Evolutionary conservation across 2,888 invertebrate genomes (phyloP).

Genomic region (Helleia helle): DNA sequence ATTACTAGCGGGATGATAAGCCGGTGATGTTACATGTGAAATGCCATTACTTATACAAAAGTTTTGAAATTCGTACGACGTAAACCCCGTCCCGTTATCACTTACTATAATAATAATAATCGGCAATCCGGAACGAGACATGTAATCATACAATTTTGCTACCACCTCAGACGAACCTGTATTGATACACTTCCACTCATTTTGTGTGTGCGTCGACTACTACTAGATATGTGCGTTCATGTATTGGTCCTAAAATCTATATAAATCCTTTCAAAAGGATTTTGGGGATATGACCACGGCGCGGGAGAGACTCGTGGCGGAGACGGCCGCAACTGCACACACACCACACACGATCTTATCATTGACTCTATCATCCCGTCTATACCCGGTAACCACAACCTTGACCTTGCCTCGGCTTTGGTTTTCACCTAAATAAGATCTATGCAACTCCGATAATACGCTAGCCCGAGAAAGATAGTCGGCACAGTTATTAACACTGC

Average conservation of each 20-base stretch:
- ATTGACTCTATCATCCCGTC: conserved; percentile 13
- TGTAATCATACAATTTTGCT: conserved; percentile 14
- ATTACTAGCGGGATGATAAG: too few relatives aligned
- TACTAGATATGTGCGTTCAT: conserved; percentile 15
- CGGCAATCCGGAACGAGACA: conserved; percentile 12
- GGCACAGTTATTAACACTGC: conserved; percentile 16
- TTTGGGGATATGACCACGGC: conserved; percentile 14
- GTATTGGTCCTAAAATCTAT: conserved; percentile 20
- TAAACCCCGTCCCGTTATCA: conserved; percentile 17
- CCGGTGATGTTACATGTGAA: conserved; percentile 15
- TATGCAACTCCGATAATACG: conserved; percentile 11
- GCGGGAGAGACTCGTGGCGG: conserved; percentile 17
- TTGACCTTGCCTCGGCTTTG: conserved; percentile 23
- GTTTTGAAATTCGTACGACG: conserved; percentile 13
- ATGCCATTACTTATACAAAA: conserved; percentile 19
- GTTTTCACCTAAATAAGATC: conserved; percentile 25
- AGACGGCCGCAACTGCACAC: conserved; percentile 13
- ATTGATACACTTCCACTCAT: conserved; percentile 20
- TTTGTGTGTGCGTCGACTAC: conserved; percentile 20
- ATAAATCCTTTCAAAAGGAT: conserved; percentile 16
- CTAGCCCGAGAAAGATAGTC: conserved; percentile 15
- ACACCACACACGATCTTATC: conserved; percentile 12
- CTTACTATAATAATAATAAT: conserved; percentile 11
- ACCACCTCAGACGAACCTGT: conserved; percentile 10
- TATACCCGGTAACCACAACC: conserved; percentile 21